Conservation (phyloP, 2,797 vertebrate species). For the Enteromius unitaeniatus region DNA sequence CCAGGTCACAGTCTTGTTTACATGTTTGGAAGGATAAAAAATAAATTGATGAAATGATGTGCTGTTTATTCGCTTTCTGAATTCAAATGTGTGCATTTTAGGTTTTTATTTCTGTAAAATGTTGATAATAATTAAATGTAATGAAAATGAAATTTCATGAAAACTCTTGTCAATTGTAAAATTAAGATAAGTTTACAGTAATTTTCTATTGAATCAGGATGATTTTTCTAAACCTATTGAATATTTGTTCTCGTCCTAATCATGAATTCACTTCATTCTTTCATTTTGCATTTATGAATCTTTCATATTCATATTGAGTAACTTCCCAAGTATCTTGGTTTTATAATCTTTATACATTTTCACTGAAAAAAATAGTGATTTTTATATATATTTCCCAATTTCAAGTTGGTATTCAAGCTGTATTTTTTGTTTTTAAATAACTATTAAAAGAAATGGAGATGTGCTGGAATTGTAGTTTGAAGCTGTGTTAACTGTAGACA, state of each 20-base stretch:
- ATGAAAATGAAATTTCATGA: too few relatives aligned
- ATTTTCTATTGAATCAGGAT: neutral
- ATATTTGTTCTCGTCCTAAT: neutral
- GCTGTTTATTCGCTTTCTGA: constrained; percentile 62
- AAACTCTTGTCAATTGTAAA: neutral
- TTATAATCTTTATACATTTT: neutral
- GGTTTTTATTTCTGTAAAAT: neutral
- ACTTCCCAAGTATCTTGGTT: neutral
- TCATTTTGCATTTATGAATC: too few relatives aligned
- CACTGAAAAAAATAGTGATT: neutral
- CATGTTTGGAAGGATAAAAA: constrained; percentile 70
- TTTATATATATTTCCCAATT: too few relatives aligned
- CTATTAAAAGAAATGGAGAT: neutral
- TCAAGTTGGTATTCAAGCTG: neutral
- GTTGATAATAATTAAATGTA: neutral
- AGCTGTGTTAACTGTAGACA: neutral
- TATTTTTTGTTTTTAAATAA: neutral
- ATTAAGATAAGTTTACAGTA: neutral
- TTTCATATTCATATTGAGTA: too few relatives aligned
- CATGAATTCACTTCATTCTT: neutral
- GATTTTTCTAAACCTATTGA: neutral
- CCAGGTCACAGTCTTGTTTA: constrained; percentile 81
- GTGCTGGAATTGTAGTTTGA: neutral
- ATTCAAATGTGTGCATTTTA: neutral
- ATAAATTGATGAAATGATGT: constrained; percentile 74